Evolutionary conservation across 2,113 vertebrate genomes (phyloP), one percentile per base, ranked within the genome.

Genomic region (Phrynosoma blainvillii): DNA sequence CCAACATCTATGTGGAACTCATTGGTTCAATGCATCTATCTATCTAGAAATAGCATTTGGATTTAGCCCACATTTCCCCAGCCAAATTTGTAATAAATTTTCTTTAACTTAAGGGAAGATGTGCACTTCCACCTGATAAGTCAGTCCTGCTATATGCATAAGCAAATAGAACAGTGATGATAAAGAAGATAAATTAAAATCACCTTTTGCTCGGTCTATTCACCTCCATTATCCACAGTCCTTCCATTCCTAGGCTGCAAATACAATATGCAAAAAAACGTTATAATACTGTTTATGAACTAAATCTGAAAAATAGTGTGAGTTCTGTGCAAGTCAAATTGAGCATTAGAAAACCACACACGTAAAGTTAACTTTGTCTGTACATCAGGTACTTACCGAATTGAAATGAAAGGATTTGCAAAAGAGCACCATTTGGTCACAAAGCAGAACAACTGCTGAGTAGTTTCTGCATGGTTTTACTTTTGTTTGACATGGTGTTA

Each of bases 221-320:
- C 91, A 86, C 92, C 91, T 74, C 54, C 86, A 77, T 73, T 66
- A 89, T 96, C 89, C 1, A 89, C 30, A 76, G 94, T 95, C 94
- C 97, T 96, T 95, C 97, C 97, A 65, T 97, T 97, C 87, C 97
- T 96, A 91, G 97, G 95, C 97, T 97, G 95, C 54, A 95, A 89
- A 93, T 13, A 77, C 0, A 91, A 84, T 42, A 83, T 85, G 92
- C 75, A 81, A 23, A 78, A 10, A 70, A 70, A 80, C 9, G 87
- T 21, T 30, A 88, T 82, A 92, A 78, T 21, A 78, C 20, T 47
- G 27, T 0, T 82, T 23, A 8, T 23, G 21, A 71, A 40, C 79
- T 75, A 54, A 62, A 30, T 30, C 9, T 87, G 14, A 59, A 23
- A 42, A 81, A 75, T 30, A 47, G 18, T 20, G 10, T 9, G 18